Evolutionary conservation across 2,797 vertebrate species (phyloP).

Genomic region (Hyperoplus lanceolatus): DNA sequence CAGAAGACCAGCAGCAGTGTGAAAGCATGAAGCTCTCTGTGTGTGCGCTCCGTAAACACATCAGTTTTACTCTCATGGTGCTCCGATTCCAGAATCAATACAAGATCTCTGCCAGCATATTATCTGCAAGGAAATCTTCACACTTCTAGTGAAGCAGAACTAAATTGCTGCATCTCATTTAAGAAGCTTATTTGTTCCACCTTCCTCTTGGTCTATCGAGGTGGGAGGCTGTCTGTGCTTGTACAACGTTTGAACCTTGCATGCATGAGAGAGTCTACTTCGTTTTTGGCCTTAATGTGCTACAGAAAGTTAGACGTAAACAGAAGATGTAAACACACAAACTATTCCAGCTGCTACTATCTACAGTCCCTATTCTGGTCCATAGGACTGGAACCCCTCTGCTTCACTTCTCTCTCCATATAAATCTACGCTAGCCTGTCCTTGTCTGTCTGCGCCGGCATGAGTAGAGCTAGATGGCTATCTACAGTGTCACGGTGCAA

Average conservation of each 20-base stretch:
- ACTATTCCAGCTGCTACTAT: constrained; percentile 46
- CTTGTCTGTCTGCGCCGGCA: constrained; percentile 48
- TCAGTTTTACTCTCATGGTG: constrained; percentile 24
- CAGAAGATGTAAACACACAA: constrained; percentile 26
- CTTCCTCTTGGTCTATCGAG: constrained; percentile 19
- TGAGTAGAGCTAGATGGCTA: constrained; percentile 40
- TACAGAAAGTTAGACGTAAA: constrained; percentile 14
- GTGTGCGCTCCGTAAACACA: constrained; percentile 42
- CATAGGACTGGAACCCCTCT: constrained; percentile 49
- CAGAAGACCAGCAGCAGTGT: constrained; percentile 14
- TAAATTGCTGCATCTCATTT: constrained; percentile 41
- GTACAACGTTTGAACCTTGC: constrained; percentile 39
- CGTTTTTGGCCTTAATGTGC: constrained; percentile 32
- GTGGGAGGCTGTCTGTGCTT: constrained; percentile 36
- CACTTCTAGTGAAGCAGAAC: constrained; percentile 31
- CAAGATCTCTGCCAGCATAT: constrained; percentile 28
- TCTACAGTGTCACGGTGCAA: constrained; percentile 30
- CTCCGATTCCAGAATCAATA: constrained; percentile 49
- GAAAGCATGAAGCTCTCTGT: constrained; percentile 43
- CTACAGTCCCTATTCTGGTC: constrained; percentile 51
- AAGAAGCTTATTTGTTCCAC: constrained; percentile 16
- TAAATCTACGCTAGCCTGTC: constrained; percentile 53
- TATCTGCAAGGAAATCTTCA: constrained; percentile 15
- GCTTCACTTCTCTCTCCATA: constrained; percentile 43
- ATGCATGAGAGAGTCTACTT: constrained; percentile 26